Evolutionary conservation across 2,888 invertebrate genomes (phyloP).

Genomic region (Helobdella robusta): DNA sequence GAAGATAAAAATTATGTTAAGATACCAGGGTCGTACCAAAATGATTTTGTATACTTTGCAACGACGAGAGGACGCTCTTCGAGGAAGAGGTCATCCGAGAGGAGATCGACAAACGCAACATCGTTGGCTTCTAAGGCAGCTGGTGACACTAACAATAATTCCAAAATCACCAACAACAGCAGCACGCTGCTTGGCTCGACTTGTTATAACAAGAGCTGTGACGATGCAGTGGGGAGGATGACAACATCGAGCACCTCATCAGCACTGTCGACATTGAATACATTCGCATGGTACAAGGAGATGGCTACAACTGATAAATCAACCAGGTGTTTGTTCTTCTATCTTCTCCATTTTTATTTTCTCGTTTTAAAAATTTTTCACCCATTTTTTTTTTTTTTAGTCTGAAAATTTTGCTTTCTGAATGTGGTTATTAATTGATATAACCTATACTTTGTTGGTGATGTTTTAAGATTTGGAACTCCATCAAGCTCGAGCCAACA

Average conservation of each 20-base stretch:
- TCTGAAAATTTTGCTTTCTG: no score
- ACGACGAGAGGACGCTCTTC: constrained; percentile 36
- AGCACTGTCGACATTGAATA: no score
- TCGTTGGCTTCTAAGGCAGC: not conserved
- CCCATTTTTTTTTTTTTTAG: no score
- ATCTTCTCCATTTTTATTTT: not conserved
- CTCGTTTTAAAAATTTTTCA: not conserved
- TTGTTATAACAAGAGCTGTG: constrained; percentile 13
- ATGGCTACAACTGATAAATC: constrained; percentile 35
- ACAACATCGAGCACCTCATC: no score
- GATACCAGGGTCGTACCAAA: constrained; percentile 47
- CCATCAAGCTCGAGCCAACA: no score
- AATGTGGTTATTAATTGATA: no score
- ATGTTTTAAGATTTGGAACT: no score
- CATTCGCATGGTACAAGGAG: constrained; percentile 37
- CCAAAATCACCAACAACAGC: not conserved
- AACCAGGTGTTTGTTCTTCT: constrained; percentile 3
- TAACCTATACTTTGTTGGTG: no score
- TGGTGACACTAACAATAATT: not conserved
- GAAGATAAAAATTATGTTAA: constrained; percentile 40
- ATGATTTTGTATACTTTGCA: constrained; percentile 49
- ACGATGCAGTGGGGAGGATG: no score
- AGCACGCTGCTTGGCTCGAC: not conserved
- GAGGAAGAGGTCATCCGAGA: constrained; percentile 13
- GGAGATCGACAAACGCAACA: not conserved